Base-by-base conservation (phyloP, 37 sponge, comb jelly and placozoan genomes). In the Halisarca cf. caerulea region DNA sequence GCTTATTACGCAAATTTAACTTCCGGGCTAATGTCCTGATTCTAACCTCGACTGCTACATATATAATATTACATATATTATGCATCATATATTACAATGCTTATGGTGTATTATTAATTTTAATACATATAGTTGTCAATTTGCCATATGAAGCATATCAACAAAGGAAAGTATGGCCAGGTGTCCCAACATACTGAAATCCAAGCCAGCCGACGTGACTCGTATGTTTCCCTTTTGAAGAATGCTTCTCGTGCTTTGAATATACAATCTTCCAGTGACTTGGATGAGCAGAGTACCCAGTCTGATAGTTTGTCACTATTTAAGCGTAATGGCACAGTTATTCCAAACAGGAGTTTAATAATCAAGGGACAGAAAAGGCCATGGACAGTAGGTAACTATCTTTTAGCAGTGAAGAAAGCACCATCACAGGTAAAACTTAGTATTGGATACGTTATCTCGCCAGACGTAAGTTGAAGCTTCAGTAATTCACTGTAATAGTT, bases 361-460 rank as follows among this genome's bases (percentile, higher is more conserved):
- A 27, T 64, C 25, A 64, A 64, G 66, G 66, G 27, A n/a, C 8
- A 14, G 25, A 64, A 27, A 27, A 64, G 23, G 66, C 66, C 66
- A 25, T 64, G 66, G 66, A 64, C 66, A 64, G 23, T 64, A 8
- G 66, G 66, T 27, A 64, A 23, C 27, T 64, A 64, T n/a, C 28
- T 64, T 18, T 27, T 64, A 25, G 66, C 66, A 15, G 23, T 64
- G 8, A 64, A 64, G 66, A 64, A 64, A n/a, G 14, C 66, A 64
- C 25, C 66, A 64, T 27, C 8, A 18, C 66, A 64, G 23, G 23
- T 64, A 24, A 64, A 64, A 64, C 28, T 64, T 14, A 27, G 66
- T 64, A 9, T 64, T 25, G 66, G 66, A n/a, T n/a, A n/a, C n/a
- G n/a, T n/a, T n/a, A n/a, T n/a, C n/a, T n/a, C n/a, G n/a, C n/a